A percentile compares a stretch with the other conserved stretches of the same genome.
Evolutionary conservation across 1,140 invertebrate genomes (phyloP).

Genomic region (Acyrthosiphon pisum): DNA sequence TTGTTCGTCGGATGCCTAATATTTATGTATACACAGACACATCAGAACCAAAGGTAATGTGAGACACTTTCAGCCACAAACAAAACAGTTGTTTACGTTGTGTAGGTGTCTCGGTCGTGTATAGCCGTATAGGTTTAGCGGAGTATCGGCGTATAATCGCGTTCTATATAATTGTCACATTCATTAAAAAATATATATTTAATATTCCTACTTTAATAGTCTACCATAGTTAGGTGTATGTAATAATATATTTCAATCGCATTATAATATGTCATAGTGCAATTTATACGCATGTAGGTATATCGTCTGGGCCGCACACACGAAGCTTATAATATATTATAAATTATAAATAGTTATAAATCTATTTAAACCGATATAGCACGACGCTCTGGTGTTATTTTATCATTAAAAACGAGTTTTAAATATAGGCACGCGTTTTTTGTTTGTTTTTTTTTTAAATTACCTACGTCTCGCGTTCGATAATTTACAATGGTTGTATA

Average conservation of each 20-base stretch:
- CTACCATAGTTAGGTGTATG: background rate
- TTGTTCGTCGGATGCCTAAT: background rate
- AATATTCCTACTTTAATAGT: background rate
- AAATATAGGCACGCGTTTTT: background rate
- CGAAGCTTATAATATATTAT: background rate
- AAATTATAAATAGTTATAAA: slow-evolving; percentile 11
- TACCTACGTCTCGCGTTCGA: background rate
- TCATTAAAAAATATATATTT: background rate
- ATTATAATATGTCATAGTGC: background rate
- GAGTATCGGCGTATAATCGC: background rate
- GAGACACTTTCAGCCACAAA: background rate
- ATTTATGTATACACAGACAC: background rate
- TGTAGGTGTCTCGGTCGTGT: background rate
- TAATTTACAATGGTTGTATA: background rate
- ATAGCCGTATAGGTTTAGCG: background rate
- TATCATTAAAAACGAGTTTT: background rate
- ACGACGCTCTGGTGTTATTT: background rate
- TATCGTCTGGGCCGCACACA: background rate
- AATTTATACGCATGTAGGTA: background rate
- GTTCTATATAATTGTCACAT: background rate
- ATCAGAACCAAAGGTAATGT: background rate
- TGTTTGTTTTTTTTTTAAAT: background rate
- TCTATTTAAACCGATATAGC: background rate
- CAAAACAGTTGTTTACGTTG: background rate
- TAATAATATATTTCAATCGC: background rate